A percentile compares a stretch with the other conserved stretches of the same genome.
These are phyloP conservation scores for Cheracebus regulus DNA, from an alignment of 2,797 vertebrate genomes.

Conservation along the genomic window DNA sequence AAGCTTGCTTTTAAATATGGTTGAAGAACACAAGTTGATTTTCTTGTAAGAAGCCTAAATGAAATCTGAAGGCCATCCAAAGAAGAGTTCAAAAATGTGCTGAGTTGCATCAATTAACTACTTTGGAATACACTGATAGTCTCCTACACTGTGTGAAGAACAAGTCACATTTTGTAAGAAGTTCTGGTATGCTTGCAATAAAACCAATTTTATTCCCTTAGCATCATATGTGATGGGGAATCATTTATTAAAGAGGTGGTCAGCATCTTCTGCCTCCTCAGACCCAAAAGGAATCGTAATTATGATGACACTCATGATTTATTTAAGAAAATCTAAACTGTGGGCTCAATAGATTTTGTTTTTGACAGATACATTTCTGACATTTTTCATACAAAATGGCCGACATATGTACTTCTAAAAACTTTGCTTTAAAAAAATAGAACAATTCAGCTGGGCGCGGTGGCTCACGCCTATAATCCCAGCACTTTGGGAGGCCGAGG, in stretches of 20 bases:
- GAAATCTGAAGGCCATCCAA: neutral
- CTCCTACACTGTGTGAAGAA: neutral
- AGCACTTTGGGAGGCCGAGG: too few relatives aligned
- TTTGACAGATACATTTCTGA: neutral
- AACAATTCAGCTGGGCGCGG: neutral
- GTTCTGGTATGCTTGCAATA: neutral
- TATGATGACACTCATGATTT: neutral
- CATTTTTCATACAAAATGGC: neutral
- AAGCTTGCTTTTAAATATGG: neutral
- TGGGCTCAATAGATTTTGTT: neutral
- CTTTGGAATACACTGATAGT: neutral
- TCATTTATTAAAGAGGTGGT: neutral
- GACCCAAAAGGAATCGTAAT: neutral
- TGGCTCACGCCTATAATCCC: too few relatives aligned
- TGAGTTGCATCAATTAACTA: neutral
- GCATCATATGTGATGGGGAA: neutral
- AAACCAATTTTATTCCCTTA: slow-evolving; percentile 46
- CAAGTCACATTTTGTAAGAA: slow-evolving; percentile 42
- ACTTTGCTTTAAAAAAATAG: neutral
- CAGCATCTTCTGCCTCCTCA: neutral
- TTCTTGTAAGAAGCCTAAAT: neutral
- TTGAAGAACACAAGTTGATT: neutral
- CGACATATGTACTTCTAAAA: neutral
- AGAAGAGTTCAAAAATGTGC: neutral
- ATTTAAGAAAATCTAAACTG: neutral